phyloP scores from a whole-genome alignment of 2,113 vertebrate genomes.

The Neotoma lepida region DNA sequence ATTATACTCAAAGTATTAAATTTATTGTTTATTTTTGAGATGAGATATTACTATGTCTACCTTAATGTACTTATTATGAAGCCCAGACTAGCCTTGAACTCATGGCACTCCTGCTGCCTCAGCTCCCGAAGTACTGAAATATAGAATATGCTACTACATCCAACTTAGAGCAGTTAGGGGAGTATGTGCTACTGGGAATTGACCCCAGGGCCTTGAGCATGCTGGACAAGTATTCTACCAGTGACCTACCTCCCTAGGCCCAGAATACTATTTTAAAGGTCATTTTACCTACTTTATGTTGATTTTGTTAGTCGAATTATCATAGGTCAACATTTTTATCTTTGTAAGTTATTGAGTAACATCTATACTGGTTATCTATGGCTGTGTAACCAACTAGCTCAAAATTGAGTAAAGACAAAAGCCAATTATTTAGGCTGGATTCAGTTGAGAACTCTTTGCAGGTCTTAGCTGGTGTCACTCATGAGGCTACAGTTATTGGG shows the following conservation, averaged over 20 bases:
- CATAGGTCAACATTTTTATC: neutral
- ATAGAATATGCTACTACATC: neutral
- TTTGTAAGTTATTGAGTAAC: neutral
- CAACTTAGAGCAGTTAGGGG: neutral
- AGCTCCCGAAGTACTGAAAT: neutral
- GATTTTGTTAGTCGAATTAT: neutral
- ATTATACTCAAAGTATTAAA: neutral
- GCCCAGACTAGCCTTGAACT: neutral
- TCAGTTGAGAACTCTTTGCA: neutral
- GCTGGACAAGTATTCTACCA: neutral
- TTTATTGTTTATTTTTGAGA: neutral
- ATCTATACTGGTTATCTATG: neutral
- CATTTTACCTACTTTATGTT: neutral
- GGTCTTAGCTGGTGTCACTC: neutral
- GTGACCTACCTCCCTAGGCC: too few species aligned
- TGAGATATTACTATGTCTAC: neutral
- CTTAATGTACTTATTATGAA: neutral
- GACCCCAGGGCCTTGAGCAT: neutral
- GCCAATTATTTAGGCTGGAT: neutral
- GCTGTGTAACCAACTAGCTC: neutral
- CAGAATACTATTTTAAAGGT: neutral
- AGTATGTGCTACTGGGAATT: neutral
- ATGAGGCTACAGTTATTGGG: neutral
- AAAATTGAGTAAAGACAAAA: neutral
- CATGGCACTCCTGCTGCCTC: neutral